Conservation (phyloP, 2,888 invertebrate species). For the Portevinia maculata region DNA sequence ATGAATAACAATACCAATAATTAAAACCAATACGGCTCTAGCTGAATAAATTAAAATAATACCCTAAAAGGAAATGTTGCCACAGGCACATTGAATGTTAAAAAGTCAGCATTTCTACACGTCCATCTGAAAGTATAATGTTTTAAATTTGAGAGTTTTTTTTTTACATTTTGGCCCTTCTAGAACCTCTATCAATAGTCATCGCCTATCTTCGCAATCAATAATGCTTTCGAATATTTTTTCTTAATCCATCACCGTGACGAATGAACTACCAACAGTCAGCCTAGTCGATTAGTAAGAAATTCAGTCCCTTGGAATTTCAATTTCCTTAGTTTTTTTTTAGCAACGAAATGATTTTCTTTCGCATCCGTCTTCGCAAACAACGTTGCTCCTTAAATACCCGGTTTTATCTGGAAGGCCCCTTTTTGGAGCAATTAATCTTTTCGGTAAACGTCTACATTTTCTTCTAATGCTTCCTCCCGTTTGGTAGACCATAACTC, state of each 20-base stretch:
- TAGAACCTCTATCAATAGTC: background rate
- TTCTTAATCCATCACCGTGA: conserved; percentile 36
- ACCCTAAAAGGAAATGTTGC: too few species aligned
- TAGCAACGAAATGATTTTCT: conserved; percentile 42
- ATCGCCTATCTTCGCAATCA: too few species aligned
- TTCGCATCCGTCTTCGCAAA: conserved; percentile 45
- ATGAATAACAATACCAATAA: too few species aligned
- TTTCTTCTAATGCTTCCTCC: conserved; percentile 45
- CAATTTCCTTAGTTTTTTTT: background rate
- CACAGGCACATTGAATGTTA: too few species aligned
- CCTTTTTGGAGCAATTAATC: conserved; percentile 50
- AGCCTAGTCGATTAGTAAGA: conserved; percentile 57
- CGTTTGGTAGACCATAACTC: conserved; percentile 58
- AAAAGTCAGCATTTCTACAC: too few species aligned
- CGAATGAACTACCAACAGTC: background rate
- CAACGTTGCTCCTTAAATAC: conserved; percentile 1
- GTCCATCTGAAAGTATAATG: too few species aligned
- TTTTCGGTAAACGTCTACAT: conserved; percentile 47
- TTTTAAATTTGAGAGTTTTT: too few species aligned
- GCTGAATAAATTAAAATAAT: too few species aligned
- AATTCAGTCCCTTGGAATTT: conserved; percentile 26
- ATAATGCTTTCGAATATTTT: conserved; percentile 1
- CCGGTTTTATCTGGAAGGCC: background rate
- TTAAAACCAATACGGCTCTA: too few species aligned
- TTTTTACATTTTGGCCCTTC: background rate